Evolutionary conservation across 64 coral and sea anemone species (phyloP).

Genomic region (Orbicella faveolata): DNA sequence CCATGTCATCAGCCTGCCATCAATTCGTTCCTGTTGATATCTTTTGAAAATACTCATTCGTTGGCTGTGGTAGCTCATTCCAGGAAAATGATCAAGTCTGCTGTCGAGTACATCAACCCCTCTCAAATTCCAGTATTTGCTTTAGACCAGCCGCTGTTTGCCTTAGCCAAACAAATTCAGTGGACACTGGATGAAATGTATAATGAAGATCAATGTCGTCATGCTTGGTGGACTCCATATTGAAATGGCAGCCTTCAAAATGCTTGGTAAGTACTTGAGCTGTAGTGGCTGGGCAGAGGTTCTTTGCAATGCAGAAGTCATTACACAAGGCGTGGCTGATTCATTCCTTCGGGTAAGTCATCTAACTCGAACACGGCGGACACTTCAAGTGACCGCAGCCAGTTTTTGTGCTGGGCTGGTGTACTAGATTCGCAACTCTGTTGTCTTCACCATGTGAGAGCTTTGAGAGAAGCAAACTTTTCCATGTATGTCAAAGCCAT

Average conservation of each 20-base stretch:
- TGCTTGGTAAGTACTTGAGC: conserved; percentile 26
- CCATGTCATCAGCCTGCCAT: not conserved
- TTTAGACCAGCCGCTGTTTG: conserved; percentile 50
- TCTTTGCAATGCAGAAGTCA: conserved; percentile 12
- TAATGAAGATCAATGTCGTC: conserved; percentile 11
- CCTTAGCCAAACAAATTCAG: conserved; percentile 36
- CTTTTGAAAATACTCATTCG: too few relatives aligned
- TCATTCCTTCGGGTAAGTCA: conserved; percentile 17
- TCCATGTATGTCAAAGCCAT: too few relatives aligned
- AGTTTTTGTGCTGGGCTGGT: not conserved
- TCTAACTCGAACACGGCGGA: conserved; percentile 13
- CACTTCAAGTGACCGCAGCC: conserved; percentile 17
- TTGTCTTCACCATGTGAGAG: too few relatives aligned
- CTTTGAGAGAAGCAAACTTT: too few relatives aligned
- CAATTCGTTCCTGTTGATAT: not conserved
- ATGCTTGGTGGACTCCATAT: conserved; percentile 51
- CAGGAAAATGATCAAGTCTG: conserved; percentile 51
- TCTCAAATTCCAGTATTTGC: conserved; percentile 43
- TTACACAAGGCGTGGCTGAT: conserved; percentile 17
- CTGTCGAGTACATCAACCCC: conserved; percentile 52
- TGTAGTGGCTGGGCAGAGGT: conserved; percentile 42
- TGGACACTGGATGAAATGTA: not conserved
- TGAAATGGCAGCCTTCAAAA: conserved; percentile 36
- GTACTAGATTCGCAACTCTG: too few relatives aligned
- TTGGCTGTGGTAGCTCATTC: conserved; percentile 51